Base-by-base conservation (phyloP, 1,140 invertebrate genomes). In the Meloidogyne floridensis region DNA sequence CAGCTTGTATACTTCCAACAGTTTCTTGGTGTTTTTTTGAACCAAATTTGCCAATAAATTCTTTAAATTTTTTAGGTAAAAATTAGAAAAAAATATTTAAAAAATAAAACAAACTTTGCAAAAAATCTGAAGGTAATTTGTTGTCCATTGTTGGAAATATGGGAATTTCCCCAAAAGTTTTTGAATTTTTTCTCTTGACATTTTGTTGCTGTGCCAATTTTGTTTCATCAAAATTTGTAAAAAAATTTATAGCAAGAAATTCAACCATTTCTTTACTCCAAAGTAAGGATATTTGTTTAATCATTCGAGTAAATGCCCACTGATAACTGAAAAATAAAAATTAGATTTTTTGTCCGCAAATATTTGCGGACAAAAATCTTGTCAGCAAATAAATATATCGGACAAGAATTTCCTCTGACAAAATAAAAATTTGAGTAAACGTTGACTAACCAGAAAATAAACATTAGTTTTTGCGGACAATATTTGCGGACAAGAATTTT, bases 191-290 rank as follows among this genome's bases (percentile, higher is more conserved):
- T 13, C 59, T 83, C 69, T 54, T 74, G 1, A 74, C 0, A 74
- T 20, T 74, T 74, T 74, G 72, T 8, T 74, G 32, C 32, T 32
- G n/a, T n/a, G 47, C 2, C 5, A 7, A n/a, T 65, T 65, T 65
- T 4, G n/a, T n/a, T 65, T 65, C 59, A 0, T 65, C 59, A 65
- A 18, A 65, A 65, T 65, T 65, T 6, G 90, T 91, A 65, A 90
- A 89, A 11, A 91, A 84, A 20, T 90, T 65, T 1, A 7, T n/a
- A n/a, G 90, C 80, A 91, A 91, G 85, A 90, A 90, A 10, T 91
- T 80, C 59, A 91, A 89, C 82, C 86, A 90, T 91, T 83, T 18
- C 53, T 83, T 43, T 69, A 13, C 54, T 85, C 51, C 20, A 74
- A 80, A 73, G 83, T 32, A 80, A 71, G 6, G 72, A 70, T 78